Evolutionary conservation across 2,797 vertebrate genomes (phyloP).

Genomic region (Pseudopleuronectes americanus): DNA sequence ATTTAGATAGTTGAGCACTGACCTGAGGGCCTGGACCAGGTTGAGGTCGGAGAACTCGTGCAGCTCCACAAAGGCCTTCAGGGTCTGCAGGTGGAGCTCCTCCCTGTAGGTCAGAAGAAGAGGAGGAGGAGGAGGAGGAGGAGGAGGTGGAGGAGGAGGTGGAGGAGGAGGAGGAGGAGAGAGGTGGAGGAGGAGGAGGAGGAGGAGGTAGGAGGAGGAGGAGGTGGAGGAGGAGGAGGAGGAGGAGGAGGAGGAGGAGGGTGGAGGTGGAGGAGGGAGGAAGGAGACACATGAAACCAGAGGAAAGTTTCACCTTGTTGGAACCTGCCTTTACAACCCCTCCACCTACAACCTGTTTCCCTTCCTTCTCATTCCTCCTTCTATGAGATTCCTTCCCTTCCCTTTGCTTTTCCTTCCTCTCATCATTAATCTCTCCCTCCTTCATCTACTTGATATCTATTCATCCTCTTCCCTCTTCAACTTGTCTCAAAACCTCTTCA

Average conservation of each 20-base stretch:
- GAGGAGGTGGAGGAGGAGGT: too few relatives aligned
- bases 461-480: too few relatives aligned
- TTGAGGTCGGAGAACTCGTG: conserved; percentile 94
- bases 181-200: too few relatives aligned
- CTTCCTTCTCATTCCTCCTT: background rate
- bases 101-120: conserved; percentile 78
- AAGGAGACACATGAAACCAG: conserved; percentile 5
- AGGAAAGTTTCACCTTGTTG: background rate
- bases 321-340: background rate
- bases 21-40: conserved; percentile 95
- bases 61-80: conserved; percentile 93
- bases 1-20: conserved; percentile 31
- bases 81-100: conserved; percentile 87
- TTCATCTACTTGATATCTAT: background rate
- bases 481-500: background rate
- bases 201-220: too few relatives aligned
- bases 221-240: too few relatives aligned
- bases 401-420: background rate
- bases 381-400: too few relatives aligned
- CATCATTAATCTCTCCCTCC: background rate
- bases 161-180: too few relatives aligned
- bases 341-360: accelerated
- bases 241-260: too few relatives aligned
- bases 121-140: too few relatives aligned
- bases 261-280: too few relatives aligned